Conservation (phyloP, 2,888 invertebrate species). For the Melieria crassipennis region DNA sequence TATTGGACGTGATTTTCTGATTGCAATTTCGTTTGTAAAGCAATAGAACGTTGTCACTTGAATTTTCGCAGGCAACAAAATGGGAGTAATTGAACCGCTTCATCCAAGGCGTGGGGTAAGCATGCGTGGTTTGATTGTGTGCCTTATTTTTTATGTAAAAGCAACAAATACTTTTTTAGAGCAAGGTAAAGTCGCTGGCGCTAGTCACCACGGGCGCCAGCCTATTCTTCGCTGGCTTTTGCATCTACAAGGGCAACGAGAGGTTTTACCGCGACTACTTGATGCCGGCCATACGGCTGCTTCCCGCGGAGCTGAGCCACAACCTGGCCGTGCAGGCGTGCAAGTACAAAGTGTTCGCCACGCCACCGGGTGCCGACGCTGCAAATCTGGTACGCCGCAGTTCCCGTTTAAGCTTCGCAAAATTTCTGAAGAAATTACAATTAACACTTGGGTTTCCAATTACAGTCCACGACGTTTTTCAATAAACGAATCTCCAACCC, state of each 20-base stretch:
- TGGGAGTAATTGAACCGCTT: no score
- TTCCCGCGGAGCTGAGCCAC: slow-evolving; percentile 88
- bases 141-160: no score
- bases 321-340: slow-evolving; percentile 78
- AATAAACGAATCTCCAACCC: slow-evolving; percentile 84
- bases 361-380: slow-evolving; percentile 59
- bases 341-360: slow-evolving; percentile 78
- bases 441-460: background rate
- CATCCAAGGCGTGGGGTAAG: no score
- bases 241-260: slow-evolving; percentile 45
- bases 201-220: slow-evolving; percentile 46
- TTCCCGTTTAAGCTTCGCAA: background rate
- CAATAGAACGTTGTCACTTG: no score
- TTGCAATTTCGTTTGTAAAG: no score
- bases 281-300: slow-evolving; percentile 56
- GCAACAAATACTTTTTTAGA: slow-evolving; percentile 35
- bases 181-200: slow-evolving; percentile 44
- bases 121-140: no score
- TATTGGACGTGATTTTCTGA: no score
- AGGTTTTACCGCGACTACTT: slow-evolving; percentile 46
- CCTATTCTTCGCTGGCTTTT: slow-evolving; percentile 45
- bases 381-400: slow-evolving; percentile 41
- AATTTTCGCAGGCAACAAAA: no score
- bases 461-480: slow-evolving; percentile 77
- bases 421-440: background rate